Evolutionary conservation across 2,888 invertebrate genomes (phyloP).

Genomic region (Callosobruchus maculatus): DNA sequence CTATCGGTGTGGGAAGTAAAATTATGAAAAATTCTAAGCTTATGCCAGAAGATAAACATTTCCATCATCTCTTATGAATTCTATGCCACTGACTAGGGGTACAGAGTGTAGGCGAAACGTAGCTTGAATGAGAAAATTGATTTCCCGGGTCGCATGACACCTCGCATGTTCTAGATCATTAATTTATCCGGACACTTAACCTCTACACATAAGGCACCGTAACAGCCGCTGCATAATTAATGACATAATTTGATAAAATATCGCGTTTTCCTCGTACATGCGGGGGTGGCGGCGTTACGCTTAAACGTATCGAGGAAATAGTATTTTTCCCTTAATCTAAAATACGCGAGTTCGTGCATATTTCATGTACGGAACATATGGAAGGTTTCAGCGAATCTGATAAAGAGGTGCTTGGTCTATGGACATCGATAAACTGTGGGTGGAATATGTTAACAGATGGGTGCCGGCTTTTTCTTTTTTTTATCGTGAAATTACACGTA

Average conservation of each 20-base stretch:
- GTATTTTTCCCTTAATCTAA: slow-evolving; percentile 13
- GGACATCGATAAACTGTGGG: neutral
- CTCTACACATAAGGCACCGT: slow-evolving; percentile 40
- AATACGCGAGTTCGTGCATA: slow-evolving; percentile 4
- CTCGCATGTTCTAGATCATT: slow-evolving; percentile 12
- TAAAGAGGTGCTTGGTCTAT: neutral
- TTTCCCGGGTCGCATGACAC: slow-evolving; percentile 10
- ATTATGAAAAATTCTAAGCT: neutral
- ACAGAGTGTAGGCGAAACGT: neutral
- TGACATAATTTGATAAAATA: slow-evolving; percentile 42
- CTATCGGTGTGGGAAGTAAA: too few species aligned
- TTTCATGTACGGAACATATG: slow-evolving; percentile 1
- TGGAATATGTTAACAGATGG: neutral
- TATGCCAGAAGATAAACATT: too few species aligned
- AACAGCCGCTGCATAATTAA: slow-evolving; percentile 45
- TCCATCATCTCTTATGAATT: neutral
- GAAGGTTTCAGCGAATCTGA: neutral
- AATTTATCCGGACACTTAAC: slow-evolving; percentile 38
- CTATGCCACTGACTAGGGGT: neutral
- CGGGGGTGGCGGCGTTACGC: neutral
- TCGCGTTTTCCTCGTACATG: slow-evolving; percentile 24
- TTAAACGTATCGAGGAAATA: neutral
- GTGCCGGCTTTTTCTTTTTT: neutral
- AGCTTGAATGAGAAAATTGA: neutral
- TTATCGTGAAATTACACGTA: neutral